Conservation (phyloP, 1,140 invertebrate genomes). For the Drosophila arizonae region DNA sequence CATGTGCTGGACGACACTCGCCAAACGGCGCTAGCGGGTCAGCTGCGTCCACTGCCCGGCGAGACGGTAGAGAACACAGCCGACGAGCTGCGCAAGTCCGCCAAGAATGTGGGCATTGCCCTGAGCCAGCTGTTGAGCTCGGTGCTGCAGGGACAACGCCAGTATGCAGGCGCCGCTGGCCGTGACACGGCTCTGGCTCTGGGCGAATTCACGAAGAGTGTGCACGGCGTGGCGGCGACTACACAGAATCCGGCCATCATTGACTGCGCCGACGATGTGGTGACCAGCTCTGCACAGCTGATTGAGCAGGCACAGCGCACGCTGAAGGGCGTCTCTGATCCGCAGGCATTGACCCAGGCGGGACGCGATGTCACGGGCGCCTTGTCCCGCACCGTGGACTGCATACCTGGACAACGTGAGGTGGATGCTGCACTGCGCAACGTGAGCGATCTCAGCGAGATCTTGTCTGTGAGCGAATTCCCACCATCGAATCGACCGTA, state of each 20-base stretch:
- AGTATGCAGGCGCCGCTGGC: slow-evolving; percentile 92
- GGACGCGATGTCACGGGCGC: slow-evolving; percentile 84
- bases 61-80: slow-evolving; percentile 92
- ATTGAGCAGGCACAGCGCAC: slow-evolving; percentile 90
- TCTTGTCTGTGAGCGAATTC: slow-evolving; percentile 89
- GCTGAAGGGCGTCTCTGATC: slow-evolving; percentile 86
- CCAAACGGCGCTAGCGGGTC: slow-evolving; percentile 87
- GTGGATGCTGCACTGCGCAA: slow-evolving; percentile 93
- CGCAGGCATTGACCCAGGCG: slow-evolving; percentile 85
- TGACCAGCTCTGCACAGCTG: slow-evolving; percentile 88
- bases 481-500: slow-evolving; percentile 89
- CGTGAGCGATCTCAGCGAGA: slow-evolving; percentile 90
- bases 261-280: slow-evolving; percentile 90
- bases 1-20: slow-evolving; percentile 92
- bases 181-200: slow-evolving; percentile 91
- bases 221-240: slow-evolving; percentile 88
- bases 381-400: slow-evolving; percentile 86
- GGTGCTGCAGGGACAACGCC: slow-evolving; percentile 92
- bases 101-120: slow-evolving; percentile 85
- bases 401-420: slow-evolving; percentile 94
- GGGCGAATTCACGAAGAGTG: slow-evolving; percentile 87
- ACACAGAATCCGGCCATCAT: slow-evolving; percentile 83
- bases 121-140: slow-evolving; percentile 94
- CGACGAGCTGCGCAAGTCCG: slow-evolving; percentile 87
- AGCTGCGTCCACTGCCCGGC: slow-evolving; percentile 91